These are phyloP conservation scores for Seira sanloemensis DNA, from an alignment of 2,888 invertebrate genomes.

Conservation along the genomic window DNA sequence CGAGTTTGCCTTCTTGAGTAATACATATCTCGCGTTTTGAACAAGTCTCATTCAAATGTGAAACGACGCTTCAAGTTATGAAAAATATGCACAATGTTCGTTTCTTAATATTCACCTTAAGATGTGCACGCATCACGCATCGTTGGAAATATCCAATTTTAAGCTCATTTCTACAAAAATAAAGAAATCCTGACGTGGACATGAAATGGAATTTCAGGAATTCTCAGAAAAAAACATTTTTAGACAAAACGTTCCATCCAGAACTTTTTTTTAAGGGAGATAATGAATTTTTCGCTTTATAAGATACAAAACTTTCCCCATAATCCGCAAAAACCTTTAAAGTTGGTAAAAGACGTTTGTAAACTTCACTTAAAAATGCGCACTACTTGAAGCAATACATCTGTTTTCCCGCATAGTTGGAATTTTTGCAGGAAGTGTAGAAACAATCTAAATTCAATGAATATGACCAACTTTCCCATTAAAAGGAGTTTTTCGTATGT, in stretches of 20 bases:
- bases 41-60: background rate
- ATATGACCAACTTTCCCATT: background rate
- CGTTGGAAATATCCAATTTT: conserved; percentile 36
- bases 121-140: conserved; percentile 8
- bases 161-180: conserved; percentile 16
- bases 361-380: background rate
- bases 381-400: background rate
- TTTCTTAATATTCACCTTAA: background rate
- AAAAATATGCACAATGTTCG: background rate
- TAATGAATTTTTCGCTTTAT: background rate
- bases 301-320: background rate
- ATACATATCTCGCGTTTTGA: conserved; percentile 9
- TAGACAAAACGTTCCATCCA: conserved; percentile 21
- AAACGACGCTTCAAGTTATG: background rate
- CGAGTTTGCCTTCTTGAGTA: conserved; percentile 35
- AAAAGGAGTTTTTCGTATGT: background rate
- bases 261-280: background rate
- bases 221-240: conserved; percentile 2
- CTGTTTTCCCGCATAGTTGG: background rate
- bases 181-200: conserved; percentile 20
- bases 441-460: background rate
- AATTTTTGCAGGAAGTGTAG: background rate
- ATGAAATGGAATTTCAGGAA: conserved; percentile 33
- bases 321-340: background rate
- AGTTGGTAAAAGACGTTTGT: background rate